Conservation (phyloP, 2,797 vertebrate genomes). For the Clamator glandarius region DNA sequence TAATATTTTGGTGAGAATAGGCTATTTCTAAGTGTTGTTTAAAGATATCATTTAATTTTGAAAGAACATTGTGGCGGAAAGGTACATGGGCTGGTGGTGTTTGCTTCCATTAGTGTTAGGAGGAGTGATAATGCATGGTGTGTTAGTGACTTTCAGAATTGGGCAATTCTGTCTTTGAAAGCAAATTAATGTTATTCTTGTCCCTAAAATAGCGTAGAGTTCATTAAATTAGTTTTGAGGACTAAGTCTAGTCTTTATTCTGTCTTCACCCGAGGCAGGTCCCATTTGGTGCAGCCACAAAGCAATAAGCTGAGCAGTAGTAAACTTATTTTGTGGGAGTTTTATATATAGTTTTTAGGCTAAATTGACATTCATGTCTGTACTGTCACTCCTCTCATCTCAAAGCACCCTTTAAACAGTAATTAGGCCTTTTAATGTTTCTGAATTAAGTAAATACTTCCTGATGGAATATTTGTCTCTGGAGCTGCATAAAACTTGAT, state of each 20-base stretch:
- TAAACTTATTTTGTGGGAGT: neutral
- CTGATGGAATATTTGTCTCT: neutral
- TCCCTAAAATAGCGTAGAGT: neutral
- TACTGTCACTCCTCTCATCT: neutral
- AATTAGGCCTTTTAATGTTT: constrained; percentile 5
- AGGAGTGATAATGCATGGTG: neutral
- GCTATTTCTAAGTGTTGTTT: neutral
- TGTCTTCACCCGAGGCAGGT: neutral
- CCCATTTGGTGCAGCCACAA: neutral
- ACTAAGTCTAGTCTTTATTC: neutral
- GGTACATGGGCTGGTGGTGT: neutral
- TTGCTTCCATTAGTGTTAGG: neutral
- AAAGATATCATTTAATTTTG: constrained; percentile 14
- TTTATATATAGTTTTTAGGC: neutral
- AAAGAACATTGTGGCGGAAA: neutral
- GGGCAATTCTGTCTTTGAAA: constrained; percentile 18
- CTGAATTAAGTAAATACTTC: constrained; percentile 4
- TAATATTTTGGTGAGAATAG: neutral
- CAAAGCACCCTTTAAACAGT: constrained; percentile 10
- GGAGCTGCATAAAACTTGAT: neutral
- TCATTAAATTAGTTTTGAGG: constrained; percentile 22
- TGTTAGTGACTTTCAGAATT: neutral
- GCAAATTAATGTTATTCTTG: neutral
- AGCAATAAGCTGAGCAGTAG: neutral
- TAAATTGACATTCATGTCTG: neutral